Evolutionary conservation across 35 echinoderm and acorn worm species (phyloP), one percentile per base, ranked within the genome.

Genomic region (Hemicentrotus pulcherrimus): DNA sequence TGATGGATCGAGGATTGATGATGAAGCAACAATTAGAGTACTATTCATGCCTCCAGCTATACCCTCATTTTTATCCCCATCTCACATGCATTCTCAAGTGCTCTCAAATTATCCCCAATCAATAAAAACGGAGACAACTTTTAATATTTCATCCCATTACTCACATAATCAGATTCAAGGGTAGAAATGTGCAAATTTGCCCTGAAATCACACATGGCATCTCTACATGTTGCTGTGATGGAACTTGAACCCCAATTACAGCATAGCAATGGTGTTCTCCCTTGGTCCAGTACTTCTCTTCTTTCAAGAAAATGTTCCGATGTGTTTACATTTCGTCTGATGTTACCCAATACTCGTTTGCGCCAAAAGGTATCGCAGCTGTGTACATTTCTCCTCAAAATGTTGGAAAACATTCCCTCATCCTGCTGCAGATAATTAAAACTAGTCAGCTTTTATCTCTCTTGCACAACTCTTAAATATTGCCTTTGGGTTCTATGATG

Each of bases 161-260:
- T 78, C 65, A 78, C 65, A 78, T 78, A 78, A 78, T 78, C 65
- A 78, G 65, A 78, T 78, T 78, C 65, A 78, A 78, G 65, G 65
- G 65, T 78, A 78, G 65, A 90, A 45, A 90, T 90, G 32, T 90
- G 88, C 88, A 90, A 90, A 90, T 90, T 90, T 90, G 88, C 88
- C 88, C 88, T 90, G 32, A 90, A 90, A 90, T 90, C 88, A 47
- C 46, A 47, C 88, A n/a, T 78, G 65, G 65, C 65, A 22, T 78
- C 65, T 78, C 65, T 2, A 78, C 65, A 78, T 18, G 32, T 33
- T 45, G 88, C 32, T 90, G 88, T 90, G 88, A 32, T 90, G 88
- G 88, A 90, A 90, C 32, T 90, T 41, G 32, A 90, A 90, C 46
- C 88, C 88, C 88, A 78, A 90, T 90, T 47, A 90, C 32, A 19